A percentile compares a stretch with the other conserved stretches of the same genome.
These are phyloP conservation scores for Nannoperca obscura DNA, from an alignment of 2,797 vertebrate species.

Conservation along the genomic window DNA sequence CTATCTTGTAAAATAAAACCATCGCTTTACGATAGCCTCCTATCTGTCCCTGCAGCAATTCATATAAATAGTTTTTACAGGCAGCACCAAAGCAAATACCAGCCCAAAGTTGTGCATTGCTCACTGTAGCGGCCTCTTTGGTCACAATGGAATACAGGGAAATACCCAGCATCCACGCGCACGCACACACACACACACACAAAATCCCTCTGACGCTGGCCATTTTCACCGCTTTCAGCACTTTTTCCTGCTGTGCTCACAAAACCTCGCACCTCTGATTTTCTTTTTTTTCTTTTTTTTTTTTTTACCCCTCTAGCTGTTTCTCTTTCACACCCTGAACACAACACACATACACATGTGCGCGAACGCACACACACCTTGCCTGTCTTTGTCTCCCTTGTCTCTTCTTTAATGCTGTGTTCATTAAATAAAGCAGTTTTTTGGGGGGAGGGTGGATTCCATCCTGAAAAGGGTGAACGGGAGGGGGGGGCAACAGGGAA, in stretches of 20 bases:
- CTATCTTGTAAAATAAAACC: slow-evolving; percentile 37
- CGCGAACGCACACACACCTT: slow-evolving; percentile 64
- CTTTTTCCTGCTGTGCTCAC: slow-evolving; percentile 86
- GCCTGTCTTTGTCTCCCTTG: slow-evolving; percentile 70
- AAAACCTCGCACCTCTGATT: slow-evolving; percentile 81
- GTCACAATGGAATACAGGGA: slow-evolving; percentile 74
- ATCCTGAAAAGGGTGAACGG: slow-evolving; percentile 67
- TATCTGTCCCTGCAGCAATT: slow-evolving; percentile 47
- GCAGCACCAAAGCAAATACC: slow-evolving; percentile 51
- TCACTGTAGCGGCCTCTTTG: slow-evolving; percentile 56
- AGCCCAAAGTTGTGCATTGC: slow-evolving; percentile 34
- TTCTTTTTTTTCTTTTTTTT: slow-evolving; percentile 48
- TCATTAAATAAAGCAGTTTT: slow-evolving; percentile 83
- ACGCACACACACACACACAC: slow-evolving; percentile 38
- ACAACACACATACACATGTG: slow-evolving; percentile 57
- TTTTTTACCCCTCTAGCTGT: slow-evolving; percentile 62
- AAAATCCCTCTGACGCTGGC: slow-evolving; percentile 71
- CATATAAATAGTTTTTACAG: slow-evolving; percentile 53
- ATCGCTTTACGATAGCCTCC: slow-evolving; percentile 45
- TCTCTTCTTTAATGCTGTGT: slow-evolving; percentile 82
- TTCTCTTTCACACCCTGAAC: slow-evolving; percentile 78
- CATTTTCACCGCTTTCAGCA: slow-evolving; percentile 86
- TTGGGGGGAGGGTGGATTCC: slow-evolving; percentile 47
- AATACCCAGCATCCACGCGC: slow-evolving; percentile 54
- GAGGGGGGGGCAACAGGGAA: slow-evolving; percentile 4